Evolutionary conservation across 2,797 vertebrate species (phyloP), one percentile per base, ranked within the genome.

Genomic region (Amblyopsis hoosieri): DNA sequence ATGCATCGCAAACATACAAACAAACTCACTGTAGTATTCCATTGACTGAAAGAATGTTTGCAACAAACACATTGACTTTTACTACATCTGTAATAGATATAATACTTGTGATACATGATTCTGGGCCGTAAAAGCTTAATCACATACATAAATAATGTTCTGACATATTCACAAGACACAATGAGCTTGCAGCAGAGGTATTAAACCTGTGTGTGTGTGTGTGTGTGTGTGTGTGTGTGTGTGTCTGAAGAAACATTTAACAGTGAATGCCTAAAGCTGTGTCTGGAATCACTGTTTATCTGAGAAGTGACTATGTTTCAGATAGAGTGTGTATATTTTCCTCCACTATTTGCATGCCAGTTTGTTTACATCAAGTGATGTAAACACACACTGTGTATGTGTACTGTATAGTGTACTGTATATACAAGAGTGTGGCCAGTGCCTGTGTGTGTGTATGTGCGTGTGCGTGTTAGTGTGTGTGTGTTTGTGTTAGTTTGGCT

Each of bases 401-500:
- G 78, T 79, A 81, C 75, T 83, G 80, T 72, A 85, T 79, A 78
- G 78, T 88, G 83, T 79, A 78, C 78, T 88, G 83, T 87, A 81
- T 88, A 86, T 71, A 88, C 76, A 85, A 83, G 62, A 79, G 53
- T 73, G 72, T 82, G 71, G 69, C 60, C 67, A 66, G 57, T 81
- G 75, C 75, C 78, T 66, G 45, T 79, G 62, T 59, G 68, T 57
- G 54, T 71, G 58, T 64, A 48, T 57, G 69, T 69, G 64, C 67
- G 59, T 19, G 45, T 78, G 62, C 19, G 19, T 19, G 19, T 19
- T 19, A 19, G 19, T 61, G 54, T 59, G 68, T 57, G 54, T 71
- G 58, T 64, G 51, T 74, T 68, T 58, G 69, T 66, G 72, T 85
- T 57, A 78, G 90, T 91, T 93, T 93, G 90, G 91, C 90, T 94